Conservation (phyloP, 2,113 vertebrate genomes). For the Lutjanus erythropterus region DNA sequence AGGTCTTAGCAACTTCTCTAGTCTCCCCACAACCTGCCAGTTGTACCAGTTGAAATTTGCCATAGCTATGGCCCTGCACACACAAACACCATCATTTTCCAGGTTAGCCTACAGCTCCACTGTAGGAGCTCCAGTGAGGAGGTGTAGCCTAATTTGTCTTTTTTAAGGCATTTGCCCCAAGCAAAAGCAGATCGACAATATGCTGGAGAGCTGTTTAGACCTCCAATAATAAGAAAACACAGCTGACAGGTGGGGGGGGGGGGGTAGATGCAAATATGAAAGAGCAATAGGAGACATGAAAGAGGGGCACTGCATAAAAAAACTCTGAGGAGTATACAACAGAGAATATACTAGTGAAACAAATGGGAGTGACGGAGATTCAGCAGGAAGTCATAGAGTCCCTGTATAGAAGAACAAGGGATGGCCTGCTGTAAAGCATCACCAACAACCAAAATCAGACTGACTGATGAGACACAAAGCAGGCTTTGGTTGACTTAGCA, state of each 20-base stretch:
- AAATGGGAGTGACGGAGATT: background rate
- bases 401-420: background rate
- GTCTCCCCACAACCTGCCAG: no score
- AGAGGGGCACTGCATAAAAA: background rate
- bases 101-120: background rate
- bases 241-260: constrained; percentile 9
- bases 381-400: background rate
- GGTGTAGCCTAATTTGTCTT: background rate
- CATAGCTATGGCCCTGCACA: background rate
- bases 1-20: no score
- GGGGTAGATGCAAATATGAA: constrained; percentile 1
- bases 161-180: background rate
- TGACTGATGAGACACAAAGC: constrained; percentile 14
- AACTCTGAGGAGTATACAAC: background rate
- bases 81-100: background rate
- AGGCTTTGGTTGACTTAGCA: constrained; percentile 14
- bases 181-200: background rate
- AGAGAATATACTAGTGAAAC: background rate
- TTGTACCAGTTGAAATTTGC: background rate
- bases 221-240: constrained; percentile 17
- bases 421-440: constrained; percentile 3
- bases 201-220: background rate
- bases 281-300: background rate
- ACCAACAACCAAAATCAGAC: constrained; percentile 9
- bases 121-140: background rate